Evolutionary conservation across 2,113 vertebrate genomes (phyloP), one percentile per base, ranked within the genome.

Genomic region (Vireo altiloquus): DNA sequence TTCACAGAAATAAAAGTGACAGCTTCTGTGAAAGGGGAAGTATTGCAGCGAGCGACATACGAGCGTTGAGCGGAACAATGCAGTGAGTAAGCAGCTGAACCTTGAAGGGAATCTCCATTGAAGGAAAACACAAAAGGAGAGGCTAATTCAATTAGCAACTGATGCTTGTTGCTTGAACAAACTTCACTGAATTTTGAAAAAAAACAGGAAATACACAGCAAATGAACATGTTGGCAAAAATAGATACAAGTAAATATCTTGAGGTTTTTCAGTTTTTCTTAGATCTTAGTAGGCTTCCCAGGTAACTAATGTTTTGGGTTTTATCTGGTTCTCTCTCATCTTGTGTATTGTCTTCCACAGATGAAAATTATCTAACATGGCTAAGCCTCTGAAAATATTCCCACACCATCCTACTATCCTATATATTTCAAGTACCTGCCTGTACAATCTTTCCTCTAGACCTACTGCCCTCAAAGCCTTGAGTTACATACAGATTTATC

Each of bases 81-180:
- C 93, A 68, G 40, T 44, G 80, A 82, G 84, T 60, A 96, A 95
- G 92, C 78, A 77, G 47, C 93, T 96, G 95, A 94, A 96, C 96
- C 96, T 80, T 95, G 91, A 95, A 95, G 91, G 74, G 91, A 97
- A 96, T 96, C 77, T 91, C 94, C 94, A 96, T 88, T 97, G 97
- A 98, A 92, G 91, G 70, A 95, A 94, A 97, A 89, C 72, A 97
- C 95, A 97, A 90, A 94, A 94, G 93, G 13, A 75, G 72, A 97
- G 79, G 89, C 72, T 97, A 97, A 97, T 97, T 97, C 94, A 97
- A 97, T 98, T 98, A 97, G 94, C 92, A 95, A 97, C 57, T 87
- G 95, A 97, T 97, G 94, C 87, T 72, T 96, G 95, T 87, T 95
- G 46, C 84, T 96, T 93, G 92, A 97, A 95, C 76, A 97, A 95